Evolutionary conservation across 2,888 invertebrate genomes (phyloP).

Genomic region (Alviniconcha strummeri): DNA sequence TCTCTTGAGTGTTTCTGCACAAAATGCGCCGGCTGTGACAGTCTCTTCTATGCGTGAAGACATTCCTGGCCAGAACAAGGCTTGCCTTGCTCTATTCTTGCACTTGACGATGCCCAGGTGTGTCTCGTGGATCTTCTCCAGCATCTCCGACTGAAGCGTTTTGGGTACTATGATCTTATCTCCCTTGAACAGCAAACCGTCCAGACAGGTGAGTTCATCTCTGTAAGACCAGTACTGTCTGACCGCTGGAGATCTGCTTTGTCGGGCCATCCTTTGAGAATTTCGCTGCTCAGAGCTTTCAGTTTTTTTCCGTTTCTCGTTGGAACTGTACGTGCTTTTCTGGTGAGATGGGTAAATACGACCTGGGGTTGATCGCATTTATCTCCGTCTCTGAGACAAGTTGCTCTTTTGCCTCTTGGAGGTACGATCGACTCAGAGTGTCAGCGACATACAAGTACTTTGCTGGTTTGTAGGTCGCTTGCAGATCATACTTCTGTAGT

Average conservation of each 20-base stretch:
- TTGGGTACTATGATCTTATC: conserved; percentile 6
- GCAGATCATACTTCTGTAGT: no score
- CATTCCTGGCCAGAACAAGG: conserved; percentile 11
- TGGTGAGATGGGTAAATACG: no score
- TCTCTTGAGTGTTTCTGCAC: neutral
- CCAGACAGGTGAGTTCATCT: conserved; percentile 7
- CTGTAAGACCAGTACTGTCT: conserved; percentile 11
- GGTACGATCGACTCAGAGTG: no score
- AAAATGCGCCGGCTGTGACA: neutral
- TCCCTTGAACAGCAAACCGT: neutral
- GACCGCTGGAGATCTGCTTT: neutral
- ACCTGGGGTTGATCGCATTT: no score
- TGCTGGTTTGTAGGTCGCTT: no score
- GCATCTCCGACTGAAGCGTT: neutral
- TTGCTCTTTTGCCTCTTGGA: no score
- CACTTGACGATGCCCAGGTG: conserved; percentile 23
- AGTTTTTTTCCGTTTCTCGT: neutral
- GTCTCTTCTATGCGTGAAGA: neutral
- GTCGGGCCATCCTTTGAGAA: neutral
- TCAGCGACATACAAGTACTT: no score
- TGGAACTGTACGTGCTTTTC: no score
- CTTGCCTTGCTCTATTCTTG: neutral
- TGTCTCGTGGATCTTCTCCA: neutral
- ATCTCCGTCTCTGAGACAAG: no score
- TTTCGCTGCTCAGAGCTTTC: neutral